phyloP scores from a whole-genome alignment of 2,888 invertebrate species.

The Aphodius sticticus region DNA sequence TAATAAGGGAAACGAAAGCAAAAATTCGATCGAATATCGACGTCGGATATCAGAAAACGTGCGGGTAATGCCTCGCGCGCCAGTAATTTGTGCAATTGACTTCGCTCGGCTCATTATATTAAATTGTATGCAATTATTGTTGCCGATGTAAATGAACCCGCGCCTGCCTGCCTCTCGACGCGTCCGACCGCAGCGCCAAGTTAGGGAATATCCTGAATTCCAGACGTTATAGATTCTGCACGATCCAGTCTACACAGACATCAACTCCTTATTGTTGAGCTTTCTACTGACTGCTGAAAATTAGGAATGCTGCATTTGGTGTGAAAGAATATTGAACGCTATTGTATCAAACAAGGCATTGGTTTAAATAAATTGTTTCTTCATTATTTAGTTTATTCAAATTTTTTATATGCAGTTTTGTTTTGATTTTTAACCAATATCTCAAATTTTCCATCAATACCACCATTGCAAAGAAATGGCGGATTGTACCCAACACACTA shows the following conservation, averaged over 20 bases:
- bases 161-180: slow-evolving; percentile 14
- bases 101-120: slow-evolving; percentile 21
- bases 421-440: too few species aligned
- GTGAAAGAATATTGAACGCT: too few species aligned
- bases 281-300: too few species aligned
- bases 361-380: too few species aligned
- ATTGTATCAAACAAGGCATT: too few species aligned
- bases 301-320: too few species aligned
- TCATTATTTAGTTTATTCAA: too few species aligned
- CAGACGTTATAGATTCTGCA: slow-evolving; percentile 22
- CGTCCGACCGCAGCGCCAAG: slow-evolving; percentile 18
- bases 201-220: slow-evolving; percentile 24
- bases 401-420: too few species aligned
- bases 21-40: slow-evolving; percentile 12
- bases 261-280: too few species aligned
- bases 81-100: slow-evolving; percentile 19
- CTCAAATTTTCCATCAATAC: too few species aligned
- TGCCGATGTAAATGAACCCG: slow-evolving; percentile 8
- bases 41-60: slow-evolving; percentile 14
- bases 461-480: too few species aligned
- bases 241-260: background rate
- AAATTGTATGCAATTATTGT: slow-evolving; percentile 25
- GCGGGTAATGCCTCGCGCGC: slow-evolving; percentile 8
- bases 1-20: slow-evolving; percentile 23
- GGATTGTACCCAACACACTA: too few species aligned